Base-by-base conservation (phyloP, 37 sponge, comb jelly and placozoan species). In the Haliclona indistincta region DNA sequence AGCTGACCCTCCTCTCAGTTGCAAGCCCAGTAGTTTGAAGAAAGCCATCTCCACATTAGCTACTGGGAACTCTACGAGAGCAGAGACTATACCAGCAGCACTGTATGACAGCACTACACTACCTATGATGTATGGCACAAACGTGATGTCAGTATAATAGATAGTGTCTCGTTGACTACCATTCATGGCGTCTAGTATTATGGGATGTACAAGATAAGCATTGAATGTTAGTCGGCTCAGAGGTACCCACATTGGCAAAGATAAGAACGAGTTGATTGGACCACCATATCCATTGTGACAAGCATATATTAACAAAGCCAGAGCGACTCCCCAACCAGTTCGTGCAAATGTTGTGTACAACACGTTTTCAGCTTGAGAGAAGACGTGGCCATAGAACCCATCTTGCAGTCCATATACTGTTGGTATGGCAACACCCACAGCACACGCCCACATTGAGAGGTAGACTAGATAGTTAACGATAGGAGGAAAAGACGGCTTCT, bases 231-330 rank as follows among this genome's bases (percentile, higher is more conserved):
- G 47, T 1, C 85, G 84, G 67, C 90, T 74, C 1, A 89, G 68
- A 3, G 90, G 90, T 33, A 85, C 63, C 90, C 90, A 89, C 8
- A 84, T 33, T 3, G 32, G 30, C 75, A 80, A 79, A n/a, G 85
- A 79, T 34, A 89, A 54, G 25, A 89, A 35, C 15, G 17, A 63
- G 43, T 81, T 68, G 35, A 81, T 64, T 45, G 26, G 26, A 4
- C 84, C 75, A 25, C 85, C 90, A 73, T 79, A 74, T 19, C 84
- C 81, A 62, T 78, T 54, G 67, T 83, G 80, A 60, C 90, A 89
- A 35, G 65, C 75, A 38, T 61, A 73, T 0, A 84, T 70, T 23
- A 89, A 2, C n/a, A 64, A 39, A 26, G 81, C 69, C 43, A 89
- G 41, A 40, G 55, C 70, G 43, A 84, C 25, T 1, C 80, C 81